phyloP scores from a whole-genome alignment of 2,797 vertebrate genomes.

The Tokudaia muenninki region DNA sequence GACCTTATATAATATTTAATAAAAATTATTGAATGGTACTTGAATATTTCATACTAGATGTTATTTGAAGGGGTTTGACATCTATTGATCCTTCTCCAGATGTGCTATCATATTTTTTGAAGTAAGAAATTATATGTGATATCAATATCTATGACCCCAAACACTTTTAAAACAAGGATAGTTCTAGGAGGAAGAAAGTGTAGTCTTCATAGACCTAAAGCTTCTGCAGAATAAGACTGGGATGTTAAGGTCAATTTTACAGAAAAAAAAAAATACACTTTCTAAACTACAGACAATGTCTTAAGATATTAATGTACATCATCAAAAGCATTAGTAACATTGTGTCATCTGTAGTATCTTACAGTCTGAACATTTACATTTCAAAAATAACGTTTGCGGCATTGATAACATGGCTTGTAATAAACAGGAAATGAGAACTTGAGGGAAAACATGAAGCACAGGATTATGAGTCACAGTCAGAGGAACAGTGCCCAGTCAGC shows the following conservation, averaged over 20 bases:
- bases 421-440: background rate
- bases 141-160: background rate
- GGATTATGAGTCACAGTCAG: background rate
- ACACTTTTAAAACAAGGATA: background rate
- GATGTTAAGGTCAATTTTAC: background rate
- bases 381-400: background rate
- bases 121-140: background rate
- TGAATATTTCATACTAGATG: conserved; percentile 2
- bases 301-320: background rate
- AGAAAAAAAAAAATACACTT: background rate
- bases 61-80: background rate
- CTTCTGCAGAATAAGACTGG: background rate
- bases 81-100: background rate
- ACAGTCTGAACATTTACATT: background rate
- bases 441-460: rapidly evolving
- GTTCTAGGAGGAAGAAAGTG: background rate
- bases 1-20: conserved; percentile 59
- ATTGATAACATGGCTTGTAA: background rate
- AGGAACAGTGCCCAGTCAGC: background rate
- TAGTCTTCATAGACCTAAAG: background rate
- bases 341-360: background rate
- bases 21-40: conserved; percentile 29
- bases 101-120: background rate
- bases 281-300: background rate
- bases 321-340: background rate